Percentiles rank a stretch among this genome's conserved stretches.
These are phyloP conservation scores for Drosophila ananassae DNA, from an alignment of 1,140 invertebrate genomes.

Conservation along the genomic window DNA sequence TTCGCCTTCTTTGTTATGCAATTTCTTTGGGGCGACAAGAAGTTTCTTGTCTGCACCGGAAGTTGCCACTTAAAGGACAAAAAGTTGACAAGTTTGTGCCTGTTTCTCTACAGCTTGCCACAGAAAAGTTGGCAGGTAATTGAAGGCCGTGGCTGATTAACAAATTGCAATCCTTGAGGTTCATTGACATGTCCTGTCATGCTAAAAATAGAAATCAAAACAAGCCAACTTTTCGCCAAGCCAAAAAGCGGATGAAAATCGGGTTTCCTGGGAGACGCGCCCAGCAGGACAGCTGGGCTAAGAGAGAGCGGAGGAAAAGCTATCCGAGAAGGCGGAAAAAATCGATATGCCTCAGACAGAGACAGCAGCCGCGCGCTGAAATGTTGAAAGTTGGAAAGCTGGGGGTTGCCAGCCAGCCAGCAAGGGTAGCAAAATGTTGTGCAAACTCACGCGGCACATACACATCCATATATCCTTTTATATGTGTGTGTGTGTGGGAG, in stretches of 20 bases:
- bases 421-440: conserved; percentile 79
- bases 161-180: conserved; percentile 42
- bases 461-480: conserved; percentile 1
- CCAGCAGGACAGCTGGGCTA: conserved; percentile 41
- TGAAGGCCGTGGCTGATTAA: conserved; percentile 32
- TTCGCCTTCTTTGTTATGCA: conserved; percentile 42
- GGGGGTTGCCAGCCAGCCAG: conserved; percentile 46
- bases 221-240: conserved; percentile 44
- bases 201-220: conserved; percentile 62
- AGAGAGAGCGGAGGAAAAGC: conserved; percentile 30
- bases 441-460: conserved; percentile 60
- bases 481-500: neutral
- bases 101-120: neutral
- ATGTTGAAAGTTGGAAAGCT: conserved; percentile 35
- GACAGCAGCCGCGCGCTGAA: conserved; percentile 54
- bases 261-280: conserved; percentile 62
- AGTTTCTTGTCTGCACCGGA: conserved; percentile 49
- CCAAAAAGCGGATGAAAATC: conserved; percentile 34
- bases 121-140: conserved; percentile 30
- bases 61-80: conserved; percentile 45
- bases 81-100: conserved; percentile 13
- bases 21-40: conserved; percentile 41
- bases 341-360: conserved; percentile 81
- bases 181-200: conserved; percentile 43
- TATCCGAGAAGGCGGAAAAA: conserved; percentile 58